Conservation (phyloP, 2,888 invertebrate genomes). For the Protula sp. region DNA sequence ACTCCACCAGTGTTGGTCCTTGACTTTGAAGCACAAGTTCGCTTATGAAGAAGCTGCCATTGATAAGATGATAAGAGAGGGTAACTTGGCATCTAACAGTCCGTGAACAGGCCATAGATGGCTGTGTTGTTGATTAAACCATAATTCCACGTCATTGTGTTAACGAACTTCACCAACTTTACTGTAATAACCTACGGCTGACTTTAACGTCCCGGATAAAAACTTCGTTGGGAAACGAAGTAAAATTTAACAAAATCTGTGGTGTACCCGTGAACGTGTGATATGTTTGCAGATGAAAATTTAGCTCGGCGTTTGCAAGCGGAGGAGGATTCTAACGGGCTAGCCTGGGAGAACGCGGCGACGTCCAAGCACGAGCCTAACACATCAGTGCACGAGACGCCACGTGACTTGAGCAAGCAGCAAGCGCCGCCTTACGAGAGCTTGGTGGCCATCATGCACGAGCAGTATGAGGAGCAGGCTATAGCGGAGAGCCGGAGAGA, state of each 20-base stretch:
- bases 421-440: background rate
- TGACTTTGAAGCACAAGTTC: conserved; percentile 11
- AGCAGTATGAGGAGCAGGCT: conserved; percentile 71
- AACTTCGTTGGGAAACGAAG: no score
- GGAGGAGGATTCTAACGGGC: conserved; percentile 27
- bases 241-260: no score
- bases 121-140: no score
- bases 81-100: no score
- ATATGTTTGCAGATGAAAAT: conserved; percentile 30
- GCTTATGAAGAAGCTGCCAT: conserved; percentile 8
- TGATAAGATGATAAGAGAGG: conserved; percentile 8
- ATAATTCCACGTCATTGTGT: no score
- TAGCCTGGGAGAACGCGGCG: background rate
- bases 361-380: background rate
- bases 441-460: conserved; percentile 2
- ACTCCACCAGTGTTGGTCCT: conserved; percentile 24
- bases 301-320: conserved; percentile 32
- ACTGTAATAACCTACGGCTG: no score
- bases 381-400: background rate
- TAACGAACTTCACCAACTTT: no score
- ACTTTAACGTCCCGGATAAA: no score
- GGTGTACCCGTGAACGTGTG: no score
- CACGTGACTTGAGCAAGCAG: background rate
- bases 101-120: no score
- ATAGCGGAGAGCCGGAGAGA: conserved; percentile 62